A percentile compares a stretch with the other conserved stretches of the same genome.
phyloP scores from a whole-genome alignment of 2,888 invertebrate species.

The Chirona hameri region DNA sequence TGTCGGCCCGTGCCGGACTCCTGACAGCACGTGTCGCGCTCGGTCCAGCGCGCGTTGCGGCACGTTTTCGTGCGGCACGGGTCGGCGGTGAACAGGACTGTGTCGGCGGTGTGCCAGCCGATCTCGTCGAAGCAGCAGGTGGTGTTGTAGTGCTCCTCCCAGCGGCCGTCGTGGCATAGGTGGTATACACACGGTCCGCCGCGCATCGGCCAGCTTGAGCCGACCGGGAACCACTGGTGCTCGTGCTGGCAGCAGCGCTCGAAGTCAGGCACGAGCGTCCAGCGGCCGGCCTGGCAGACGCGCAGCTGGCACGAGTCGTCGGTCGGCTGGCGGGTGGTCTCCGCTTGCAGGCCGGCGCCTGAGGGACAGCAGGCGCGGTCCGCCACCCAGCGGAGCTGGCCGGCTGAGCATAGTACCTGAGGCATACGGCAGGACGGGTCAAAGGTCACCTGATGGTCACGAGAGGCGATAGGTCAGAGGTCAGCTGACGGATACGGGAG shows the following conservation, averaged over 20 bases:
- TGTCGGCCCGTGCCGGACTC: background rate
- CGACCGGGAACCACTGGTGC: background rate
- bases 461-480: too few relatives aligned
- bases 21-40: background rate
- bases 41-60: background rate
- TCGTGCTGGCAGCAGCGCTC: background rate
- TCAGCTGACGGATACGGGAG: too few relatives aligned
- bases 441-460: too few relatives aligned
- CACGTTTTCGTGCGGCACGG: conserved; percentile 8
- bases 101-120: conserved; percentile 13
- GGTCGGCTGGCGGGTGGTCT: background rate
- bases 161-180: background rate
- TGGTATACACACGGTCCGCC: conserved; percentile 7
- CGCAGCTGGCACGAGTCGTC: background rate
- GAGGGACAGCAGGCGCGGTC: background rate
- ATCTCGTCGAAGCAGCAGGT: conserved; percentile 10
- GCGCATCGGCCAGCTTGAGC: background rate
- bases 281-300: background rate
- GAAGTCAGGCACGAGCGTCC: background rate
- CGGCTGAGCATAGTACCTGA: background rate
- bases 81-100: background rate
- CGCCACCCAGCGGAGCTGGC: background rate
- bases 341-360: background rate
- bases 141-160: conserved; percentile 23
- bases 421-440: background rate